A percentile compares a stretch with the other conserved stretches of the same genome.
phyloP scores from a whole-genome alignment of 2,888 invertebrate species.

The Operophtera brumata region DNA sequence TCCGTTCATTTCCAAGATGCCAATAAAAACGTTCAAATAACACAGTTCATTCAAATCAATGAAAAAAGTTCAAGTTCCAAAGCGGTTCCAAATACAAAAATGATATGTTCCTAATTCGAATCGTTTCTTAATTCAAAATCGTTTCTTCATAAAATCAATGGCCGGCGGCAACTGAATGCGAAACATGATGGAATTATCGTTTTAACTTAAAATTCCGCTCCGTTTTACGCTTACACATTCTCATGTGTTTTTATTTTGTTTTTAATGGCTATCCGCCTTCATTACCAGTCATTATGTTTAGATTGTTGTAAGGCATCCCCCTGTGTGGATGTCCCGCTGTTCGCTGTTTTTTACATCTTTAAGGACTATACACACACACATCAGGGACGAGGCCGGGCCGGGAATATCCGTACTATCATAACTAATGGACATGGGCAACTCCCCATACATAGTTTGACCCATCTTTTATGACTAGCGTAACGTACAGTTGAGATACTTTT shows the following conservation, averaged over 20 bases:
- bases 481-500: no score
- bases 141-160: constrained; percentile 39
- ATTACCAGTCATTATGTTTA: constrained; percentile 69
- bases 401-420: no score
- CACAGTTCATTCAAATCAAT: constrained; percentile 38
- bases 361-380: background rate
- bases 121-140: constrained; percentile 57
- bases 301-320: constrained; percentile 61
- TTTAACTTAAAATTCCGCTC: constrained; percentile 23
- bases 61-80: no score
- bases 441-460: no score
- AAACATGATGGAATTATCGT: constrained; percentile 21
- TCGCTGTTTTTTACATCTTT: constrained; percentile 42
- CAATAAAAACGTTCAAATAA: constrained; percentile 42
- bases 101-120: constrained; percentile 62
- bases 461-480: no score
- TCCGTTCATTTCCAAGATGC: background rate
- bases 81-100: constrained; percentile 48
- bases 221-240: constrained; percentile 41
- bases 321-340: constrained; percentile 57
- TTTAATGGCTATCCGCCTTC: constrained; percentile 58
- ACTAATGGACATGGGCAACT: no score
- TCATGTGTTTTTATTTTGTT: constrained; percentile 43
- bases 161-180: constrained; percentile 24
- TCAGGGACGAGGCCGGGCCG: no score